phyloP scores from a whole-genome alignment of 2,888 invertebrate species.

The Drosophila picticornis region DNA sequence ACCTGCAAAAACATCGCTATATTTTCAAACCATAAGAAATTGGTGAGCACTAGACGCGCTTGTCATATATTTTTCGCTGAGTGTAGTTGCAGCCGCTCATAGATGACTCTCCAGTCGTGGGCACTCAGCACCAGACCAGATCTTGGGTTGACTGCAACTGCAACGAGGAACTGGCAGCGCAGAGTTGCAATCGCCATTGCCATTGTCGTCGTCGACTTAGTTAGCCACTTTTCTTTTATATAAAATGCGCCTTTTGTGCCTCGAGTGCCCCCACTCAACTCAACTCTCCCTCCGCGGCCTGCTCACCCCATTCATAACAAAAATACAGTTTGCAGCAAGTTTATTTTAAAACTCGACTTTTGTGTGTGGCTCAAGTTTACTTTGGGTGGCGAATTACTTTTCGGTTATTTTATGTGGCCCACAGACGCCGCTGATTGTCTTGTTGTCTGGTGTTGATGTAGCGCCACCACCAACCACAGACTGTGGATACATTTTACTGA shows the following conservation, averaged over 20 bases:
- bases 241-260: conserved; percentile 76
- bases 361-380: conserved; percentile 75
- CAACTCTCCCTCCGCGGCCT: neutral
- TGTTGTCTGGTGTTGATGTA: conserved; percentile 75
- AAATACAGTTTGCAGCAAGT: conserved; percentile 73
- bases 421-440: conserved; percentile 69
- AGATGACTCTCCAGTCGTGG: conserved; percentile 57
- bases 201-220: conserved; percentile 61
- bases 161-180: conserved; percentile 12
- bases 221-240: conserved; percentile 78
- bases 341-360: conserved; percentile 81
- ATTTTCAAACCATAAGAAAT: neutral
- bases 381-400: conserved; percentile 79
- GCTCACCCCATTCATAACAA: conserved; percentile 46
- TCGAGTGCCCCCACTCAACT: conserved; percentile 51
- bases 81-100: conserved; percentile 45
- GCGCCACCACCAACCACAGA: conserved; percentile 23
- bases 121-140: conserved; percentile 22
- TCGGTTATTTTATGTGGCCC: conserved; percentile 78
- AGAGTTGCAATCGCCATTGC: conserved; percentile 1
- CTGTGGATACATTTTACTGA: conserved; percentile 16
- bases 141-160: conserved; percentile 40
- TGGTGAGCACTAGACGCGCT: neutral
- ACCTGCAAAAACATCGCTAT: neutral
- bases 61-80: neutral